Evolutionary conservation across 2,797 vertebrate species (phyloP).

Genomic region (Eulemur rubriventer): DNA sequence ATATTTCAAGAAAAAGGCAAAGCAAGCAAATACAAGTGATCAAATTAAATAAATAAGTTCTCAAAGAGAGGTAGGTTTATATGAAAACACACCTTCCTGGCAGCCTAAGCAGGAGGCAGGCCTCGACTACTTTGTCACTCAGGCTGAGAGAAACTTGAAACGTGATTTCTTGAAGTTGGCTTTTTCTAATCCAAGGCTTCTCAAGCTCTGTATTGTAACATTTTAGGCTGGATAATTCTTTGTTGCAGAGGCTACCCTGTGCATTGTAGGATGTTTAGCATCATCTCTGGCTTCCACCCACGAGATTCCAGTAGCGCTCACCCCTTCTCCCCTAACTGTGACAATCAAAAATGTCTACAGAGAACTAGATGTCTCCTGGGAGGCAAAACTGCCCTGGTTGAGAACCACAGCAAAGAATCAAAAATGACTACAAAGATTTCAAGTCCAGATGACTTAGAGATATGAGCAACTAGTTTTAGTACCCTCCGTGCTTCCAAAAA

Average conservation of each 20-base stretch:
- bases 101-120: background rate
- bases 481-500: background rate
- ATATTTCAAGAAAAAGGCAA: conserved; percentile 37
- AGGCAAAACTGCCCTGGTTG: background rate
- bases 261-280: background rate
- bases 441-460: background rate
- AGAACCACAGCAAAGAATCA: background rate
- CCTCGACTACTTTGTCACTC: background rate
- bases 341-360: background rate
- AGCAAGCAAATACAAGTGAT: background rate
- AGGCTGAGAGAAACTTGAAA: background rate
- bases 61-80: background rate
- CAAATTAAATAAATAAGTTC: background rate
- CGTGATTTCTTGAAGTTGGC: background rate
- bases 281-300: background rate
- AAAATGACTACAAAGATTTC: background rate
- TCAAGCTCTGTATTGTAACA: background rate
- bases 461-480: background rate
- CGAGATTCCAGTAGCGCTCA: background rate
- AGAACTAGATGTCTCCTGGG: background rate
- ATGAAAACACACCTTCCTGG: background rate
- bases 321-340: background rate
- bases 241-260: background rate
- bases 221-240: background rate
- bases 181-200: background rate